Percentiles rank a stretch among this genome's conserved stretches.
Evolutionary conservation across 2,797 vertebrate species (phyloP).

Genomic region (Lepus oiostolus): DNA sequence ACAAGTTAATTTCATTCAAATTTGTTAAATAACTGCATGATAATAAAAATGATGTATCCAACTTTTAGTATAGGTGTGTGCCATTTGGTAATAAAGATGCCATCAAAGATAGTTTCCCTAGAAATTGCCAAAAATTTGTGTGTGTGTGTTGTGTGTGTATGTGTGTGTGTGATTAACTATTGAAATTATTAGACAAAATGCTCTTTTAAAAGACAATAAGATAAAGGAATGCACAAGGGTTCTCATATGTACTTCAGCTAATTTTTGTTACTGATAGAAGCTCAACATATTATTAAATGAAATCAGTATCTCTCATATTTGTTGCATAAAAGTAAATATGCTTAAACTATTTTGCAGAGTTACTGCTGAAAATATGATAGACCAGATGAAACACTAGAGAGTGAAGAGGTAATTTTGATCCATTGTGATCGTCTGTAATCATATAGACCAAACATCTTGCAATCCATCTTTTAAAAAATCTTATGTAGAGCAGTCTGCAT

Average conservation of each 20-base stretch:
- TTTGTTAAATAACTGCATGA: neutral
- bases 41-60: neutral
- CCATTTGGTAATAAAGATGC: neutral
- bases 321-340: neutral
- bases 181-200: neutral
- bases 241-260: neutral
- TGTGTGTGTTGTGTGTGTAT: neutral
- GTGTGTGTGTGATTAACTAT: neutral
- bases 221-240: neutral
- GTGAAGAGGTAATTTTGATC: neutral
- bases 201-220: neutral
- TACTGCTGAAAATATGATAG: neutral
- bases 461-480: neutral
- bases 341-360: neutral
- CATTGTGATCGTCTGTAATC: neutral
- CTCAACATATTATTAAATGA: neutral
- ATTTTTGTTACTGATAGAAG: neutral
- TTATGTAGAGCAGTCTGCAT: neutral
- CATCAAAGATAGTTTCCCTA: neutral
- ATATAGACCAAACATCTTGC: neutral
- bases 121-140: neutral
- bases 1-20: conserved; percentile 5
- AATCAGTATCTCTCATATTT: neutral
- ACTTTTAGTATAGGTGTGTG: neutral
- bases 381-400: neutral